Evolutionary conservation across 1,140 invertebrate genomes (phyloP).

Genomic region (Glomeris maerens): DNA sequence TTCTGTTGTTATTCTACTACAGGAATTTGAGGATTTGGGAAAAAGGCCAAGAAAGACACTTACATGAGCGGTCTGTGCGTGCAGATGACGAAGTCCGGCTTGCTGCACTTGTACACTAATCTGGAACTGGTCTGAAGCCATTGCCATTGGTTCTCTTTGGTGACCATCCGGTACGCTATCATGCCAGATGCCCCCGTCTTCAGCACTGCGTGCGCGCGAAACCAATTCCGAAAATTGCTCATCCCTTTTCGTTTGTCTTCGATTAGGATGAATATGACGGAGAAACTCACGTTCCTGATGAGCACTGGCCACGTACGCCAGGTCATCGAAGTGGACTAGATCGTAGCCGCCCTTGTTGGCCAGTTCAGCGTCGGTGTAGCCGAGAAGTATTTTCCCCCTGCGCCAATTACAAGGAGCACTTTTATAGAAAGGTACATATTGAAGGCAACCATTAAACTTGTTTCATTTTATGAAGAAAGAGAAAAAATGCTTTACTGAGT

Average conservation of each 20-base stretch:
- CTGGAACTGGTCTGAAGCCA: slow-evolving; percentile 96
- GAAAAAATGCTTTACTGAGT: too few relatives aligned
- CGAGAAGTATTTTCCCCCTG: slow-evolving; percentile 86
- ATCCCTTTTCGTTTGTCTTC: too few relatives aligned
- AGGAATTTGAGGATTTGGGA: neutral
- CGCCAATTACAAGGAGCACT: too few relatives aligned
- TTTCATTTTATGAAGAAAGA: too few relatives aligned
- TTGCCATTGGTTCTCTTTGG: slow-evolving; percentile 87
- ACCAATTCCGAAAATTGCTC: neutral
- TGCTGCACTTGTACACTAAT: slow-evolving; percentile 97
- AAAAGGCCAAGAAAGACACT: too few relatives aligned
- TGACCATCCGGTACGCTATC: slow-evolving; percentile 92
- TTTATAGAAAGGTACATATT: too few relatives aligned
- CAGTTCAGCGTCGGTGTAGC: slow-evolving; percentile 81
- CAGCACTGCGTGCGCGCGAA: slow-evolving; percentile 51
- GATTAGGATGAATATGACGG: neutral
- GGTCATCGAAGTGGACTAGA: slow-evolving; percentile 87
- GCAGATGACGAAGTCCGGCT: slow-evolving; percentile 96
- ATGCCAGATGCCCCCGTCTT: slow-evolving; percentile 97
- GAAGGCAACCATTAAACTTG: too few relatives aligned
- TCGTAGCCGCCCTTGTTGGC: slow-evolving; percentile 89
- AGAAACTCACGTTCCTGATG: slow-evolving; percentile 89
- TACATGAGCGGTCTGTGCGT: slow-evolving; percentile 94
- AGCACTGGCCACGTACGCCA: slow-evolving; percentile 93
- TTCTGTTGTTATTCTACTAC: neutral